Percentiles rank a stretch among this genome's conserved stretches.
These are phyloP conservation scores for Rhabdornis inornatus DNA, from an alignment of 2,113 vertebrate species.

Conservation along the genomic window DNA sequence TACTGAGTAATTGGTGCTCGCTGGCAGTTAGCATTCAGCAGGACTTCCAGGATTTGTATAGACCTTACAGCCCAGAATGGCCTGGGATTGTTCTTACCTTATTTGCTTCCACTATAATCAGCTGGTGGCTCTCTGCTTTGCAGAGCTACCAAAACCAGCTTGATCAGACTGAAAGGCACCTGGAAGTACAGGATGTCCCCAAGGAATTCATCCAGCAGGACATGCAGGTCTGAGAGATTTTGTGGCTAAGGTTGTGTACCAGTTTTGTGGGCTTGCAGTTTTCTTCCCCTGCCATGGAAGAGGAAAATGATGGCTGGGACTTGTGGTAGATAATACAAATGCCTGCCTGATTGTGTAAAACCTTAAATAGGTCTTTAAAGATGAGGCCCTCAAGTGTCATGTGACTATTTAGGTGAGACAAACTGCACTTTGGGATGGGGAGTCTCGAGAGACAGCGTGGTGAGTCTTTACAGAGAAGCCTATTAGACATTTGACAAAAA, in stretches of 20 bases:
- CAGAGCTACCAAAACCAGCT: not conserved
- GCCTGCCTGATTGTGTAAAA: not conserved
- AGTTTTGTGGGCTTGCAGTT: not conserved
- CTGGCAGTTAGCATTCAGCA: slow-evolving; percentile 58
- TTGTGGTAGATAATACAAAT: not conserved
- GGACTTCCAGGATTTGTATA: slow-evolving; percentile 39
- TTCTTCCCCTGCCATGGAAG: not conserved
- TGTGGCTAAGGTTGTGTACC: not conserved
- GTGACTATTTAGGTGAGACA: not conserved
- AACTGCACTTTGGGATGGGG: not conserved
- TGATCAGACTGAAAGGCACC: not conserved
- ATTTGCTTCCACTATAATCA: slow-evolving; percentile 13
- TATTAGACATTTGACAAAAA: not conserved
- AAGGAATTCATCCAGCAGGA: not conserved
- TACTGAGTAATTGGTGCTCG: slow-evolving; percentile 45
- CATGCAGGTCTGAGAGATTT: not conserved
- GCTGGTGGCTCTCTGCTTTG: not conserved
- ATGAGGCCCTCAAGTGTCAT: not conserved
- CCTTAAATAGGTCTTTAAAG: not conserved
- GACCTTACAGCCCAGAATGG: slow-evolving; percentile 13
- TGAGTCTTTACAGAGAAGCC: not conserved
- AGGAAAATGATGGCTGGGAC: not conserved
- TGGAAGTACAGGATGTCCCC: slow-evolving; percentile 6
- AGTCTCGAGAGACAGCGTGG: not conserved
- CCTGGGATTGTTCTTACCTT: slow-evolving; percentile 40